A percentile compares a stretch with the other conserved stretches of the same genome.
Evolutionary conservation across 1,140 invertebrate species (phyloP).

Genomic region (Glomeris maerens): DNA sequence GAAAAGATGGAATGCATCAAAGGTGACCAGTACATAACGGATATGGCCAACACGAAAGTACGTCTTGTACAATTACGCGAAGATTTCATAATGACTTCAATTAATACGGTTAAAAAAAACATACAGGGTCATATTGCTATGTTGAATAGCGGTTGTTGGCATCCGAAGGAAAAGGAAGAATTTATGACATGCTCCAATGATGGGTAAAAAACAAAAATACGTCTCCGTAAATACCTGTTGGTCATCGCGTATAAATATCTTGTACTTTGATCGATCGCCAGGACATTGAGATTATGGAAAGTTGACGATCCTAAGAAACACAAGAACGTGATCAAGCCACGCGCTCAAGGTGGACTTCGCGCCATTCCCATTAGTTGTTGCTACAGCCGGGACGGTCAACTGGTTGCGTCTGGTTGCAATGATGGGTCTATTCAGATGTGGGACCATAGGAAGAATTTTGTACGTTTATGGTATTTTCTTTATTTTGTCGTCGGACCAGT

Average conservation of each 20-base stretch:
- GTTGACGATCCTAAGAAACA: constrained; percentile 60
- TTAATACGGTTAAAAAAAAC: constrained; percentile 1
- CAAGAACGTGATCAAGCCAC: constrained; percentile 73
- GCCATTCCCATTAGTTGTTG: constrained; percentile 69
- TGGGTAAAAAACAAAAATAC: constrained; percentile 32
- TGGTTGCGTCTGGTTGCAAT: constrained; percentile 75
- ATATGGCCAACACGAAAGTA: constrained; percentile 79
- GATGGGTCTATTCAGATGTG: constrained; percentile 97
- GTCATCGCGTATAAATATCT: not conserved
- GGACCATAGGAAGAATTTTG: constrained; percentile 65
- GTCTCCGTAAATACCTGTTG: not conserved
- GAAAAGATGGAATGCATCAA: constrained; percentile 91
- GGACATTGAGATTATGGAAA: constrained; percentile 60
- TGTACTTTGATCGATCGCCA: not conserved
- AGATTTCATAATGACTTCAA: not conserved
- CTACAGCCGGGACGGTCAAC: constrained; percentile 74
- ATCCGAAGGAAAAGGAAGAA: constrained; percentile 78
- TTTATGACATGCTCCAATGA: constrained; percentile 91
- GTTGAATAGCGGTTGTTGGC: constrained; percentile 82
- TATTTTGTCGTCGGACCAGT: not conserved
- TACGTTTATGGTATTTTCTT: constrained; percentile 26
- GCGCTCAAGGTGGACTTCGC: constrained; percentile 73
- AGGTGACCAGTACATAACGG: constrained; percentile 90
- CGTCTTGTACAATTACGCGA: constrained; percentile 4
- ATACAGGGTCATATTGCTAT: constrained; percentile 73